Base-by-base conservation (phyloP, 1,140 invertebrate genomes). In the Alviniconcha marisindica region DNA sequence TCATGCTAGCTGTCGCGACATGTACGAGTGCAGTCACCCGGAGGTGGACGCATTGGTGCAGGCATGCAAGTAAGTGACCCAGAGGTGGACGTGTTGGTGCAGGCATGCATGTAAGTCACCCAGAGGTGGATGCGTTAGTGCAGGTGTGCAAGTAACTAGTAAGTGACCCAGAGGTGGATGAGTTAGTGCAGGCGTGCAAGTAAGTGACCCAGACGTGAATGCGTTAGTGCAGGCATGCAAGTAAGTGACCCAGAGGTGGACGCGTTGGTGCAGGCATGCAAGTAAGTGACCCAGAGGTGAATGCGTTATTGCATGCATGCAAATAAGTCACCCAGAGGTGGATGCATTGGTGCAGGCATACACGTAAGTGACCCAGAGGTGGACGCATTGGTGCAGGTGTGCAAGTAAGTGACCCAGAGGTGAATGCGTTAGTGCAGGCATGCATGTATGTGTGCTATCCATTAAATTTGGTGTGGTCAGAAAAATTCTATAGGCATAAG, bases 1-100 rank as follows among this genome's bases (percentile, higher is more conserved):
- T 91, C 98, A 99, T 92, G 91, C 94, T 1, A 99, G 97, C 90
- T 95, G 99, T 40, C 94, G 95, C 78, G 94, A 96, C 74, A 91
- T 97, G 0, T 99, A 99, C 91, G 97, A 99, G 92, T 99, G 98
- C 93, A 99, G 97, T 78, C 98, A 99, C 94, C 94, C 96, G 0
- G 95, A 96, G 88, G 94, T 99, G 80, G 98, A 99, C 93, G 93
- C 94, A 76, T 94, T 99, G 5, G 97, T 99, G 44, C 93, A 96
- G 40, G 92, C 96, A 69, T 97, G 97, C n/a, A 92, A 95, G 93
- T 93, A 87, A 51, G 44, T 71, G 38, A 7, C 24, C 4, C 18
- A 60, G 18, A 4, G 88, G 94, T 99, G 80, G 98, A 99, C 93
- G 93, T 94, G 76, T 94, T 99, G 5, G 97, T 99, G 44, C 93